phyloP scores from a whole-genome alignment of 1,140 invertebrate genomes.

The Diachasmimorpha longicaudata region DNA sequence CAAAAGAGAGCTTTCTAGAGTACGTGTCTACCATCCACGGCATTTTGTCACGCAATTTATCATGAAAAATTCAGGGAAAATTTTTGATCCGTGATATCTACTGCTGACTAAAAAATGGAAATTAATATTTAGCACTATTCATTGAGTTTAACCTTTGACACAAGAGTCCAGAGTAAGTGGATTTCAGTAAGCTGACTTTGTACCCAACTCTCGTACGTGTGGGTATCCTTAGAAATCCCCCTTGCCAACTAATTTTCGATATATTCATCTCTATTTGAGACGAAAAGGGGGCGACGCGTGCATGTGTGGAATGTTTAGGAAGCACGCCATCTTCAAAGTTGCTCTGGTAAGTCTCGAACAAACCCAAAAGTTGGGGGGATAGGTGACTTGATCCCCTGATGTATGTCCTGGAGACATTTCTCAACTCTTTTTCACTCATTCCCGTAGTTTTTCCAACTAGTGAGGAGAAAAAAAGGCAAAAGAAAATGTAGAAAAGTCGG shows the following conservation, averaged over 20 bases:
- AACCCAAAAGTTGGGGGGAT: not conserved
- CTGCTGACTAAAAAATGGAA: too few species aligned
- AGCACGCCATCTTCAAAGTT: not conserved
- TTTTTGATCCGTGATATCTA: too few species aligned
- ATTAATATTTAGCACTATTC: too few species aligned
- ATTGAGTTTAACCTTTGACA: too few species aligned
- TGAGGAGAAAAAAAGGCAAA: not conserved
- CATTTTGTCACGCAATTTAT: too few species aligned
- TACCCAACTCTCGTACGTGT: constrained; percentile 9
- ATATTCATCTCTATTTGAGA: constrained; percentile 15
- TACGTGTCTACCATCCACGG: constrained; percentile 47
- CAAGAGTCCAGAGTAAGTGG: too few species aligned
- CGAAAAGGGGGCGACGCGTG: not conserved
- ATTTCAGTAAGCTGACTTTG: constrained; percentile 24
- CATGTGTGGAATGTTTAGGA: not conserved
- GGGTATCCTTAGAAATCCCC: too few species aligned
- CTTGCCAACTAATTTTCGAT: constrained; percentile 23
- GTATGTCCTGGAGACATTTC: constrained; percentile 18
- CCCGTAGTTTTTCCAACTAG: not conserved
- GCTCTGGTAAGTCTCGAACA: not conserved
- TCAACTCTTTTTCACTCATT: not conserved
- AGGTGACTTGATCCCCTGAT: constrained; percentile 10
- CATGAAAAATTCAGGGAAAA: too few species aligned
- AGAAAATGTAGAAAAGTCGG: not conserved
- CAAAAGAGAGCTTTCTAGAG: constrained; percentile 50